phyloP scores from a whole-genome alignment of 2,113 vertebrate genomes.

The Meles meles region DNA sequence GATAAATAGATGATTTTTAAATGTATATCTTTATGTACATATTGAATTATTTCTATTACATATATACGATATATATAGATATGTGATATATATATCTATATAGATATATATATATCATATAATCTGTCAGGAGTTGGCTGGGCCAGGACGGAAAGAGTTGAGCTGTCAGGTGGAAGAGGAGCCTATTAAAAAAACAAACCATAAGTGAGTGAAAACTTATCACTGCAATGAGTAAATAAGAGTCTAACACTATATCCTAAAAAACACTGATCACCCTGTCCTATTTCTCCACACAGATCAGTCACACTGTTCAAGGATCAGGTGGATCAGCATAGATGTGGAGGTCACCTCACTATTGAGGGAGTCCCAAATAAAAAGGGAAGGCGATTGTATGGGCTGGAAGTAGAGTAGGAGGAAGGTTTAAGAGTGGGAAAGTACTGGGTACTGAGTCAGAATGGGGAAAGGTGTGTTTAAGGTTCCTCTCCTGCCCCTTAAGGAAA shows the following conservation, averaged over 20 bases:
- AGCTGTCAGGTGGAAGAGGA: not conserved
- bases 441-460: not conserved
- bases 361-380: not conserved
- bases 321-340: not conserved
- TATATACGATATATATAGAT: not conserved
- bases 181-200: not conserved
- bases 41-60: not conserved
- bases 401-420: not conserved
- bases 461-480: not conserved
- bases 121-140: not conserved
- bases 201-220: not conserved
- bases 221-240: not conserved
- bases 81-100: not conserved
- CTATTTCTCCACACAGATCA: not conserved
- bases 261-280: not conserved
- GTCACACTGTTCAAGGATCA: not conserved
- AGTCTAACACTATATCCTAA: not conserved
- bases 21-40: not conserved
- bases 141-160: not conserved
- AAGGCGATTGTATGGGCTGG: not conserved
- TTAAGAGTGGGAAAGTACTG: not conserved
- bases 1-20: not conserved
- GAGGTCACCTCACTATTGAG: not conserved
- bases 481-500: not conserved
- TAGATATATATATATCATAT: not conserved